Evolutionary conservation across 2,113 vertebrate species (phyloP).

Genomic region (Odocoileus hemionus): DNA sequence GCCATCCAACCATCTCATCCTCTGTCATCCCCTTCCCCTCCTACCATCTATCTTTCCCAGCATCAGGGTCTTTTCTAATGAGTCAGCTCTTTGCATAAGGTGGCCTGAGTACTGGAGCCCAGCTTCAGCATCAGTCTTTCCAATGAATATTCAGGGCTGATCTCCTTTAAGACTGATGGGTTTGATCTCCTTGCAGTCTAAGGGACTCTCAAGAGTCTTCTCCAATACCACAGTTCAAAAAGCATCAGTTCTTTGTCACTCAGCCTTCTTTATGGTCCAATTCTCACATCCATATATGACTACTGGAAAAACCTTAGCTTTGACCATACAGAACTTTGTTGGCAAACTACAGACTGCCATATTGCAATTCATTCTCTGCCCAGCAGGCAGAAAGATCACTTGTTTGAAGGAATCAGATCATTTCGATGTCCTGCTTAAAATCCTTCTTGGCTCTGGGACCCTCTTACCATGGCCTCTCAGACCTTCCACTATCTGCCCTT

Average conservation of each 20-base stretch:
- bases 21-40: not conserved
- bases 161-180: not conserved
- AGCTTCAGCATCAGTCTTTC: not conserved
- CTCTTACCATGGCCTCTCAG: rapidly evolving
- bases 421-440: not conserved
- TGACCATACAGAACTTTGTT: not conserved
- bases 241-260: not conserved
- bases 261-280: not conserved
- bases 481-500: not conserved
- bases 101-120: not conserved
- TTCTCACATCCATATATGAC: not conserved
- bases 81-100: not conserved
- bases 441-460: not conserved
- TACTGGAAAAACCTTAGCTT: not conserved
- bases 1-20: not conserved
- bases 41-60: not conserved
- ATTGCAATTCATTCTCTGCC: not conserved
- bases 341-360: not conserved
- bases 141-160: not conserved
- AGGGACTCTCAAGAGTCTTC: not conserved
- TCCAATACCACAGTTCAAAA: not conserved
- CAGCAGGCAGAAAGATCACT: not conserved
- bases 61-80: not conserved
- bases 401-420: not conserved
- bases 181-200: not conserved